phyloP scores from a whole-genome alignment of 2,797 vertebrate genomes.

The Leptoclinus maculatus region DNA sequence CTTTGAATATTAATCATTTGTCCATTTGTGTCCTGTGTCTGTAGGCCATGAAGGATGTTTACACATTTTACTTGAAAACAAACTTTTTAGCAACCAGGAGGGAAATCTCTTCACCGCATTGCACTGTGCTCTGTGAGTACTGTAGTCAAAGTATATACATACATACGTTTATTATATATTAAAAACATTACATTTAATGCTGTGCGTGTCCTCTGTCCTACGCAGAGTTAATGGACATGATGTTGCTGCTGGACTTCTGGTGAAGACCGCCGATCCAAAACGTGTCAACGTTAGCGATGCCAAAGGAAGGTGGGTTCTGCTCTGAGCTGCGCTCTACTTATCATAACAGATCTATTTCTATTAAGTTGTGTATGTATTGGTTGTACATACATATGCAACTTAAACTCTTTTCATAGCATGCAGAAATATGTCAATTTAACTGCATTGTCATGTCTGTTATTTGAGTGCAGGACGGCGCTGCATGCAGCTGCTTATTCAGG shows the following conservation, averaged over 20 bases:
- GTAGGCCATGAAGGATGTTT: slow-evolving; percentile 96
- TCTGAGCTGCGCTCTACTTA: neutral
- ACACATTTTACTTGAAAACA: slow-evolving; percentile 97
- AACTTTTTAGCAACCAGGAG: slow-evolving; percentile 88
- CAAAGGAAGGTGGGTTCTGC: slow-evolving; percentile 91
- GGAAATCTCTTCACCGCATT: slow-evolving; percentile 95
- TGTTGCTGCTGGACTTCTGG: slow-evolving; percentile 86
- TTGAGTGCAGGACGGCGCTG: slow-evolving; percentile 88
- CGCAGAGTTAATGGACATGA: slow-evolving; percentile 94
- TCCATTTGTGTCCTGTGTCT: slow-evolving; percentile 22
- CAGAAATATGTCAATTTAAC: neutral
- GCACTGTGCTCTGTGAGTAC: slow-evolving; percentile 98
- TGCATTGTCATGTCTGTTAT: slow-evolving; percentile 12
- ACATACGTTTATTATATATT: neutral
- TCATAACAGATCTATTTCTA: neutral
- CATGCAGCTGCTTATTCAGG: slow-evolving; percentile 96
- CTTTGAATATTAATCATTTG: slow-evolving; percentile 12
- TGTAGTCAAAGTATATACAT: neutral
- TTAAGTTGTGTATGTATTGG: neutral
- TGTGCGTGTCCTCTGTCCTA: neutral
- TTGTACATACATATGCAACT: neutral
- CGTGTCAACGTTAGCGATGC: slow-evolving; percentile 90
- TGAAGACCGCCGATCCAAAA: slow-evolving; percentile 86
- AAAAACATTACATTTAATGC: neutral
- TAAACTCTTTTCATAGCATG: neutral